Evolutionary conservation across 2,797 vertebrate species (phyloP), one percentile per base, ranked within the genome.

Genomic region (Sitta carolinensis): DNA sequence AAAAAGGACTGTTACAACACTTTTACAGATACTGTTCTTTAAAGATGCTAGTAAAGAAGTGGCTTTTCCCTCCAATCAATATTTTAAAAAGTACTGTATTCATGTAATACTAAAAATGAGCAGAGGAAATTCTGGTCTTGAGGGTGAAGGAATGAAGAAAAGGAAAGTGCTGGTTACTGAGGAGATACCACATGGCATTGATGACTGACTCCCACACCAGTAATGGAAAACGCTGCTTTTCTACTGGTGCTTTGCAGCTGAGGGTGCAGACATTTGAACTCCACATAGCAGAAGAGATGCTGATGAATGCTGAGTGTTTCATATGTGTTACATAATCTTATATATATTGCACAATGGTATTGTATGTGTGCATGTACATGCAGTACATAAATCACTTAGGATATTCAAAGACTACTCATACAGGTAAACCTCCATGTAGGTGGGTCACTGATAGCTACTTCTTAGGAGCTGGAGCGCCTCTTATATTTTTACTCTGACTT

Each of bases 1-100:
- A 96, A 97, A 95, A 40, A 94, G 79, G 84, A 90, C 87, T 79
- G 52, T 93, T 97, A 80, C 59, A 94, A 93, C 64, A 96, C 38
- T 93, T 94, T 87, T 87, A 95, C 50, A 94, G 82, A 96, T 62
- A 91, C 64, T 89, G 83, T 94, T 75, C 52, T 93, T 96, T 93
- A 95, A 96, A 93, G 69, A 95, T 78, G 75, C 43, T 78, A 90
- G 61, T 58, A 88, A 96, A 94, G 36, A 91, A 82, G 42, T 12
- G 27, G 70, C 34, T 92, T 95, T 78, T 94, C 45, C 43, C 72
- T 89, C 76, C 66, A 91, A 82, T 90, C 36, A 75, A 38, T 94
- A 85, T 75, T 77, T 9, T 76, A 87, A 84, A 96, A 96, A 95
- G 50, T 23, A 89, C 83, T 95, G 66, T 36, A 23, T 52, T 51